Base-by-base conservation (phyloP, 2,888 invertebrate genomes). In the Cephus nigrinus region DNA sequence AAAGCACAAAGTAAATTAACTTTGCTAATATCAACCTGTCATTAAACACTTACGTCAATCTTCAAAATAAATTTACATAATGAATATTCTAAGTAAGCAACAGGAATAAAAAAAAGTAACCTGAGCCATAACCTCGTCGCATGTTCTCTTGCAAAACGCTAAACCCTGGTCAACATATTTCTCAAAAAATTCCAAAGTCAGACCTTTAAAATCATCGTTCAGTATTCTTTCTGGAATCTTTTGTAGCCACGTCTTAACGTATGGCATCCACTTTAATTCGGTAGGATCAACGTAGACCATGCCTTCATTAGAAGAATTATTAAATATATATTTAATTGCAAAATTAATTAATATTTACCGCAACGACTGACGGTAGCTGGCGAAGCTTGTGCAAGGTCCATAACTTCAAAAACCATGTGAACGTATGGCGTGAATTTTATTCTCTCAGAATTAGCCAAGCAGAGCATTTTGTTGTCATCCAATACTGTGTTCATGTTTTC, bases 381-480 rank as follows among this genome's bases (percentile, higher is more conserved):
- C 0, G 98, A 97, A 0, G 98, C 98, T 90, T 97, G 97, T 0
- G 97, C 94, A 76, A 98, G 92, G 91, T 98, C 97, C 87, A 84
- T 85, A 78, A 94, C 94, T 93, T 97, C 96, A 90, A 98, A 98
- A 32, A 98, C 91, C 97, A 98, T 97, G 87, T 97, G 97, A 1
- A 98, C 96, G 92, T 95, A 97, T 0, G 96, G 95, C 0, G 97
- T 97, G 35, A 98, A 93, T 91, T 97, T 97, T 81, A 98, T 98
- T 80, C 97, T 93, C 91, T 97, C 98, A 0, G 97, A 97, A 93
- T 98, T 98, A 1, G 97, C 97, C 68, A 98, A 92, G 86, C 98
- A 98, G 68, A 98, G 91, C 97, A 98, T 97, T 92, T 98, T 98
- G 90, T 98, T 98, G 88, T 98, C 98, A 88, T 98, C 98, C 11